Evolutionary conservation across 2,888 invertebrate species (phyloP), one percentile per base, ranked within the genome.

Genomic region (Campoletis raptor): DNA sequence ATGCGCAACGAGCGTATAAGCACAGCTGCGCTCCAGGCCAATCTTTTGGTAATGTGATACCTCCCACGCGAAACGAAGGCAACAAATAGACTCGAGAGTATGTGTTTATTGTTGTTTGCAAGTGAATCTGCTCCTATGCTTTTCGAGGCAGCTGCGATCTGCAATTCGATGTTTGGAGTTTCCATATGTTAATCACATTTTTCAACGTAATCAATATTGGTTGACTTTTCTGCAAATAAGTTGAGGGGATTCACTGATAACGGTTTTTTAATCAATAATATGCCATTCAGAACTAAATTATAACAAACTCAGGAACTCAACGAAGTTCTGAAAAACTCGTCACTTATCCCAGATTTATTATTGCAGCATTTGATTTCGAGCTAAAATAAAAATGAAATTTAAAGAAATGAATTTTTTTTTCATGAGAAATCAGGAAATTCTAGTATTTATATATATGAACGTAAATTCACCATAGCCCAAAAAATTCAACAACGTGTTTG

Each of bases 11-110:
- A 85, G 83, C 85, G 69, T 67, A 24, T 52, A 42, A 37, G 54
- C 66, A 48, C 83, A 83, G 83, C 83, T 81, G 80, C 30, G 24
- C 6, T 45, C 52, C 15, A 21, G 69, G 79, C 42, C 52, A 78
- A 78, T 61, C 67, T 74, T 42, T 36, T 64, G 66, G 78, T 86
- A 86, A 86, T 21, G 81, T 70, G 87, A 87, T 87, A 87, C 78
- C 78, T 79, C 72, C 69, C 81, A 67, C 85, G 52, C 85, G 61
- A 67, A 30, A 70, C 52, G 52, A 42, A n/a, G 15, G 57, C 3
- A 18, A 64, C 57, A 77, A 73, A 67, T 52, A 57, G 45, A 81
- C 37, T 40, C 72, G 61, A 61, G 45, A 61, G 42, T 36, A 24
- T 8, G 21, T 66, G 57, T 85, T 82, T 83, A 76, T 79, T 76